These are phyloP conservation scores for Tolypeutes matacus DNA, from an alignment of 2,797 vertebrate genomes.

Conservation along the genomic window DNA sequence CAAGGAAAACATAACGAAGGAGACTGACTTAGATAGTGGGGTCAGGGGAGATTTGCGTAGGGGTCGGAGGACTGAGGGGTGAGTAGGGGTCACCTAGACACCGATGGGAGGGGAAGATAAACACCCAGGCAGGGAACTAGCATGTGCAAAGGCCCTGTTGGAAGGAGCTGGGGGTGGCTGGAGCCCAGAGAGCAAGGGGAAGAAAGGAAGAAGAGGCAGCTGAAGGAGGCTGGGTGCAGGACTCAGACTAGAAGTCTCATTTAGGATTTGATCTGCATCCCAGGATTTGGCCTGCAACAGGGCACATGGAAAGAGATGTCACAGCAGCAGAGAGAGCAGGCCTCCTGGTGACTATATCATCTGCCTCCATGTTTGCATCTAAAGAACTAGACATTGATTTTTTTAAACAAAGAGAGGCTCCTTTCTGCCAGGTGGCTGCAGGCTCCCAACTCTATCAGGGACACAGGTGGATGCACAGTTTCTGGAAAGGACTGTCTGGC, in stretches of 20 bases:
- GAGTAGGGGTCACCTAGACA: neutral
- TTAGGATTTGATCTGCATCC: neutral
- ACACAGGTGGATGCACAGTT: neutral
- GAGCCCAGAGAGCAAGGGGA: neutral
- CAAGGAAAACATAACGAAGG: neutral
- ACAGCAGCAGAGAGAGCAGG: neutral
- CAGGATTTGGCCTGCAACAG: neutral
- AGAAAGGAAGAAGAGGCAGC: neutral
- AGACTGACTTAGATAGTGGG: neutral
- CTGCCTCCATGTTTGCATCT: neutral
- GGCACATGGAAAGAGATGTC: neutral
- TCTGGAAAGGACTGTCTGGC: conserved; percentile 46
- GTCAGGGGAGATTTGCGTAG: neutral
- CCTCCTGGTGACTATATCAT: rapidly evolving
- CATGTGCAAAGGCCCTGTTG: neutral
- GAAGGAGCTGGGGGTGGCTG: neutral
- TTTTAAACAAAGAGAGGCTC: neutral
- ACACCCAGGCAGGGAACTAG: neutral
- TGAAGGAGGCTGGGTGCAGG: neutral
- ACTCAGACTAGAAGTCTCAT: neutral
- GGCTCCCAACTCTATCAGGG: neutral
- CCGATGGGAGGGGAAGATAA: neutral
- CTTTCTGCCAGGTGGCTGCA: neutral
- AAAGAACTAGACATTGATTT: neutral
- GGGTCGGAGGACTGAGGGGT: neutral